Percentiles rank a stretch among this genome's conserved stretches.
Evolutionary conservation across 2,888 invertebrate genomes (phyloP).

Genomic region (Quadriops clusia): DNA sequence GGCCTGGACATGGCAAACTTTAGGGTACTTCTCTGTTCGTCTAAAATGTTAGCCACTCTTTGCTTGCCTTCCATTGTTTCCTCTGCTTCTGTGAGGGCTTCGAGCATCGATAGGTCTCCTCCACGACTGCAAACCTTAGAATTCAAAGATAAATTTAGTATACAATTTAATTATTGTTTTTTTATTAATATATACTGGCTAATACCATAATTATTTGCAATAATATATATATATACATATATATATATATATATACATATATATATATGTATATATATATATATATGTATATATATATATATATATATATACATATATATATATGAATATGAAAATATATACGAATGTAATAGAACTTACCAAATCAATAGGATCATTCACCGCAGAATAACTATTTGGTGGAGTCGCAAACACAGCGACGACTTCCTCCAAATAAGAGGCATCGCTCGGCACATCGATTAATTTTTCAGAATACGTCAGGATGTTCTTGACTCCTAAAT

Average conservation of each 20-base stretch:
- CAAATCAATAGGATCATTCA: slow-evolving; percentile 67
- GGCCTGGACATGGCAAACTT: slow-evolving; percentile 66
- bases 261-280: too few relatives aligned
- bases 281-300: too few relatives aligned
- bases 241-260: too few relatives aligned
- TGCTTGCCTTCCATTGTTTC: slow-evolving; percentile 48
- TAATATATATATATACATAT: too few relatives aligned
- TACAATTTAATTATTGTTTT: neutral
- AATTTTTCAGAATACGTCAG: slow-evolving; percentile 39
- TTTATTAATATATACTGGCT: too few relatives aligned
- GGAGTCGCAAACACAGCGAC: slow-evolving; percentile 62
- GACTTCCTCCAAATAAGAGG: slow-evolving; percentile 45
- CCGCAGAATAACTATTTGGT: slow-evolving; percentile 70
- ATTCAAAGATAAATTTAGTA: slow-evolving; percentile 2
- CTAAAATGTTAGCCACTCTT: slow-evolving; percentile 53
- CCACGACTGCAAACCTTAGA: slow-evolving; percentile 55
- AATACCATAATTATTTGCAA: too few relatives aligned
- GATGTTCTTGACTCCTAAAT: slow-evolving; percentile 53
- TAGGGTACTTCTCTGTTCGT: slow-evolving; percentile 64
- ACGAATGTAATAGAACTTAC: too few relatives aligned
- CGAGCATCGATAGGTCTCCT: slow-evolving; percentile 64
- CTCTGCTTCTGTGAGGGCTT: slow-evolving; percentile 58
- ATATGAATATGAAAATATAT: too few relatives aligned
- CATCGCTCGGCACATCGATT: slow-evolving; percentile 40
- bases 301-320: too few relatives aligned